Evolutionary conservation across 2,113 vertebrate genomes (phyloP).

Genomic region (Ploceus nigricollis): DNA sequence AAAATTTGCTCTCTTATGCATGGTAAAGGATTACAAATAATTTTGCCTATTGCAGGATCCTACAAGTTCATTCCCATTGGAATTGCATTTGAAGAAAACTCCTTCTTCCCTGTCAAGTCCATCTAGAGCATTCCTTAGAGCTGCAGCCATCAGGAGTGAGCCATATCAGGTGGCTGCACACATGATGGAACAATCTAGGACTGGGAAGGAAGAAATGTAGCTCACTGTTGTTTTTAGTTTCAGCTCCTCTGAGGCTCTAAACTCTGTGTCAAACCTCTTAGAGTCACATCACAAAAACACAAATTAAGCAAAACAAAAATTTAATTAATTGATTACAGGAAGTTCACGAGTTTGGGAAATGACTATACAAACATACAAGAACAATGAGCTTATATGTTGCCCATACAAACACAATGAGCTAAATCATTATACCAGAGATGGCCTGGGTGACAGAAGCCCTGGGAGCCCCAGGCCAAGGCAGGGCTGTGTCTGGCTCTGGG

Average conservation of each 20-base stretch:
- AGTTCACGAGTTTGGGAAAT: constrained; percentile 15
- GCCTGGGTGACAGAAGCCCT: neutral
- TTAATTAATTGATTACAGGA: constrained; percentile 49
- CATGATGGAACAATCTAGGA: neutral
- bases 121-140: neutral
- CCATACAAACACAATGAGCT: constrained; percentile 17
- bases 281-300: neutral
- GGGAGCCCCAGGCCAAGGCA: neutral
- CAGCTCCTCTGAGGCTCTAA: neutral
- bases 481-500: neutral
- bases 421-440: neutral
- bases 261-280: neutral
- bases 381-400: constrained; percentile 34
- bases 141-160: rapidly evolving
- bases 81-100: neutral
- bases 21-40: neutral
- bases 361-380: constrained; percentile 28
- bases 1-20: neutral
- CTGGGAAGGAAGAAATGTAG: neutral
- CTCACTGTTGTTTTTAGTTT: neutral
- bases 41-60: neutral
- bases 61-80: neutral
- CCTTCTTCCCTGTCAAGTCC: neutral
- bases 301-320: constrained; percentile 18
- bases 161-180: neutral